Percentiles rank a stretch among this genome's conserved stretches.
These are phyloP conservation scores for Pedetes capensis DNA, from an alignment of 2,113 vertebrate species.

Conservation along the genomic window DNA sequence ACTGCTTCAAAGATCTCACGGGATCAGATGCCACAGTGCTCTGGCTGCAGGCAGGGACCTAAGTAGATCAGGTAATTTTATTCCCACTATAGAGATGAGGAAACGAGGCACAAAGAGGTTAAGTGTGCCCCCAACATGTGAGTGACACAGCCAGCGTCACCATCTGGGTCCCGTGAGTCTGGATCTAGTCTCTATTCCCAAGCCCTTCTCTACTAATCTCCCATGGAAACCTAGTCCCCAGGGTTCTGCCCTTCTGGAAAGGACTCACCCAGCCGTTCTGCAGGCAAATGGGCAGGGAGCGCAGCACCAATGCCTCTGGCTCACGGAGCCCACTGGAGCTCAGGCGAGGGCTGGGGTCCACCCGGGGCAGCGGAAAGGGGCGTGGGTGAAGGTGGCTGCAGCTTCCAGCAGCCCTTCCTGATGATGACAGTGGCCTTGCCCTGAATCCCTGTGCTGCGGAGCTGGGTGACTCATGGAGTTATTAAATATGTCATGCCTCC, in stretches of 20 bases:
- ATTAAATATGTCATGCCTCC: slow-evolving; percentile 50
- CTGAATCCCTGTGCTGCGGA: slow-evolving; percentile 52
- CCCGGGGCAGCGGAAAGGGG: background rate
- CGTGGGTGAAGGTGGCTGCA: background rate
- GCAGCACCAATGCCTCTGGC: too few species aligned
- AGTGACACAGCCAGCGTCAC: background rate
- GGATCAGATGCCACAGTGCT: too few species aligned
- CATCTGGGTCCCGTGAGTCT: background rate
- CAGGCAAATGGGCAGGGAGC: background rate
- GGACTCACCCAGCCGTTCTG: background rate
- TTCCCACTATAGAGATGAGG: background rate
- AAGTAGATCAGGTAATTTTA: background rate
- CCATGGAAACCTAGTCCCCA: background rate
- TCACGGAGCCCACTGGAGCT: slow-evolving; percentile 3
- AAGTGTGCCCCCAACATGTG: background rate
- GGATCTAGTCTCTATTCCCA: background rate
- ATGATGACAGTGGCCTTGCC: slow-evolving; percentile 48
- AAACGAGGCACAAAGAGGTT: background rate
- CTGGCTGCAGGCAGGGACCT: too few species aligned
- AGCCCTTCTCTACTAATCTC: background rate
- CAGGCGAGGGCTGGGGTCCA: background rate
- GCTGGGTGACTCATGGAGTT: slow-evolving; percentile 65
- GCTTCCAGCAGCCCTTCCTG: background rate
- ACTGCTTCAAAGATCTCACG: too few species aligned
- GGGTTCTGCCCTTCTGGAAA: background rate